phyloP scores from a whole-genome alignment of 2,797 vertebrate species.

The Microcaecilia unicolor region DNA sequence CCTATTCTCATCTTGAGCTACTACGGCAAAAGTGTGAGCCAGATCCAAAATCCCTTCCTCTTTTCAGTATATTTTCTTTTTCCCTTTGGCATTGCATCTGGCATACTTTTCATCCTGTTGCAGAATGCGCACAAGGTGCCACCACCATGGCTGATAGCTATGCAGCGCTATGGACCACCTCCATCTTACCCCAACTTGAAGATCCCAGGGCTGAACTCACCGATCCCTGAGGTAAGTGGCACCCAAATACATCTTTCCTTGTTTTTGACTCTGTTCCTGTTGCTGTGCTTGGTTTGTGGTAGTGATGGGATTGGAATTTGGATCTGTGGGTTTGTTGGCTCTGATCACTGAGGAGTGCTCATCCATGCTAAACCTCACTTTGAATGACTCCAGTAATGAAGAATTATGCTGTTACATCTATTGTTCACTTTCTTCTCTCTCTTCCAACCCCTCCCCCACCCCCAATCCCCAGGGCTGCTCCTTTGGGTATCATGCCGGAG shows the following conservation, averaged over 20 bases:
- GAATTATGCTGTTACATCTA: no score
- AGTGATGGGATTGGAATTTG: not conserved
- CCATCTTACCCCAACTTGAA: slow-evolving; percentile 92
- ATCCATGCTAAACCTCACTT: not conserved
- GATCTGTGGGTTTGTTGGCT: not conserved
- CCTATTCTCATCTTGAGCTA: no score
- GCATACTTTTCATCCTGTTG: not conserved
- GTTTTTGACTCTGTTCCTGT: not conserved
- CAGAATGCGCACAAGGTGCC: slow-evolving; percentile 90
- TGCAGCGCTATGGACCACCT: slow-evolving; percentile 88
- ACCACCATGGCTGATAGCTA: slow-evolving; percentile 87
- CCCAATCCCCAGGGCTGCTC: slow-evolving; percentile 69
- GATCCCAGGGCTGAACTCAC: slow-evolving; percentile 85
- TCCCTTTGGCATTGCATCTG: not conserved
- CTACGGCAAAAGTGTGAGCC: no score
- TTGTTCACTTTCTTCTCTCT: no score
- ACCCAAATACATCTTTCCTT: not conserved
- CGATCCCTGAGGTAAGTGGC: slow-evolving; percentile 74
- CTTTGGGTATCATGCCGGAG: slow-evolving; percentile 86
- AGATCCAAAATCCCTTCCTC: no score
- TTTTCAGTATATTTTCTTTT: no score
- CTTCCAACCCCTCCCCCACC: not conserved
- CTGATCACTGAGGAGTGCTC: no score
- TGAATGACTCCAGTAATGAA: not conserved
- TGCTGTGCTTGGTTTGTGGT: no score